Conservation (phyloP, 2,888 invertebrate genomes). For the Dorcus parallelipipedus region DNA sequence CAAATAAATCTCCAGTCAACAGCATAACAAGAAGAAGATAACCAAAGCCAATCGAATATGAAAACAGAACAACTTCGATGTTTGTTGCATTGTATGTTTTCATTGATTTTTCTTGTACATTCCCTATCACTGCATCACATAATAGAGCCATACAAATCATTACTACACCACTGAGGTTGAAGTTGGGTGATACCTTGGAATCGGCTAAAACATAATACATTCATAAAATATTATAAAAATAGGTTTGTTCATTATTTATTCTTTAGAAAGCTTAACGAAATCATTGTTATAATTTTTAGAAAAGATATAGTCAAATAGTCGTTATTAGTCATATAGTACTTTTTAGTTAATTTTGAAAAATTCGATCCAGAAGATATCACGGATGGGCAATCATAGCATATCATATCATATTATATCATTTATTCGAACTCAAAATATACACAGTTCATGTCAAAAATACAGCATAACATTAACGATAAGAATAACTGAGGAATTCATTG, state of each 20-base stretch:
- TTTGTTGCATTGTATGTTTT: conserved; percentile 77
- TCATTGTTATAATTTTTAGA: no score
- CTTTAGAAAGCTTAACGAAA: no score
- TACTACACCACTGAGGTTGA: conserved; percentile 64
- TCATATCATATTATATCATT: no score
- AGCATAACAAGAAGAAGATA: conserved; percentile 76
- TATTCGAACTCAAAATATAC: no score
- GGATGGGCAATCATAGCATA: no score
- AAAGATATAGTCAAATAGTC: no score
- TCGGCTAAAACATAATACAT: conserved; percentile 57
- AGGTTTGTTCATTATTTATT: not conserved
- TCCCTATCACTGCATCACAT: conserved; percentile 94
- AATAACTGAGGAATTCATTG: no score
- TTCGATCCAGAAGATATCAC: no score
- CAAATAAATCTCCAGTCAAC: conserved; percentile 67
- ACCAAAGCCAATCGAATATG: conserved; percentile 82
- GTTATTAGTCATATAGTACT: no score
- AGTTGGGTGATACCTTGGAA: conserved; percentile 72
- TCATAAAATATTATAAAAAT: not conserved
- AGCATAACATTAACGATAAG: no score
- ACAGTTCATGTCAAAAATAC: no score
- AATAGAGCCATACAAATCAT: conserved; percentile 82
- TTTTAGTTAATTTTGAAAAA: no score
- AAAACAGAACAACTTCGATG: conserved; percentile 89
- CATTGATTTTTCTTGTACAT: conserved; percentile 95